Evolutionary conservation across 2,797 vertebrate species (phyloP).

Genomic region (Siniperca obscura): DNA sequence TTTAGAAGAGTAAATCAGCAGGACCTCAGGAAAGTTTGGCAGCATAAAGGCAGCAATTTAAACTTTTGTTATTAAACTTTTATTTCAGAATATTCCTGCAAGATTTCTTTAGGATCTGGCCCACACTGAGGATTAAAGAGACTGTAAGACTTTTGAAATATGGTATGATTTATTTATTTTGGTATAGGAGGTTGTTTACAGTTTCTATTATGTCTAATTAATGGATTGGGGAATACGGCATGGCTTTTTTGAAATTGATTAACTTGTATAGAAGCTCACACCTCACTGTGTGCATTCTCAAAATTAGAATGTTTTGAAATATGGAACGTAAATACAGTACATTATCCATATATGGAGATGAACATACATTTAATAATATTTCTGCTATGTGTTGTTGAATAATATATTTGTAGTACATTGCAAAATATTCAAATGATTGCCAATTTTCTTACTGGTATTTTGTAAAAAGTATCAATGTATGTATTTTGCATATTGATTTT

Average conservation of each 20-base stretch:
- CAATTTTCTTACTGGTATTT: background rate
- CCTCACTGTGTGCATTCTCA: background rate
- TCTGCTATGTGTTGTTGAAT: background rate
- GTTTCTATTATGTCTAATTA: background rate
- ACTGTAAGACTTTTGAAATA: background rate
- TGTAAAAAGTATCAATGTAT: background rate
- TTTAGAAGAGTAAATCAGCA: constrained; percentile 45
- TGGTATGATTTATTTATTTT: background rate
- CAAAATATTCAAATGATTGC: background rate
- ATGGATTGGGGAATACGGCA: background rate
- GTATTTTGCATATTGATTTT: background rate
- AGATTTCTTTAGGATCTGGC: background rate
- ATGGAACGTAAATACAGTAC: background rate
- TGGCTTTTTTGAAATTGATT: background rate
- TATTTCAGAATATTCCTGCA: background rate
- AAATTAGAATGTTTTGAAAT: background rate
- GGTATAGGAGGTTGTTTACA: background rate
- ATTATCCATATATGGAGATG: too few relatives aligned
- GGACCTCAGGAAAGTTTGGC: constrained; percentile 26
- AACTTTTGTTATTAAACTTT: constrained; percentile 12
- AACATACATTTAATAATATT: too few relatives aligned
- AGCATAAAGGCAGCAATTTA: constrained; percentile 1
- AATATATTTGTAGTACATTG: background rate
- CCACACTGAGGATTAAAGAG: background rate
- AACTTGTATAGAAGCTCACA: background rate